Percentiles rank a stretch among this genome's conserved stretches.
Conservation (phyloP, 64 coral and sea anemone species). For the Montipora efflorescens region DNA sequence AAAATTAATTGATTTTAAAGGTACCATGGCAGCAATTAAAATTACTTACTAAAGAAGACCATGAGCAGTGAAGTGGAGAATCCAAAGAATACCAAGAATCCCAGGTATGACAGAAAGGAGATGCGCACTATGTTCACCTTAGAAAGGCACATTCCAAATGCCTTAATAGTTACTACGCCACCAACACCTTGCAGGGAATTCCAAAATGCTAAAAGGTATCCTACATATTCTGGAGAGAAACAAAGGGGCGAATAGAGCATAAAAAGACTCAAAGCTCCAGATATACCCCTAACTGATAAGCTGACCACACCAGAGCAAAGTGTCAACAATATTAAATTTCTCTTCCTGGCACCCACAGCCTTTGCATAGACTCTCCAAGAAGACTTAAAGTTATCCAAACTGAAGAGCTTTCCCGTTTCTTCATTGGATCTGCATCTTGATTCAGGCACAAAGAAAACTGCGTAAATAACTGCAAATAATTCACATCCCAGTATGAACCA, state of each 20-base stretch:
- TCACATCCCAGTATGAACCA: slow-evolving; percentile 73
- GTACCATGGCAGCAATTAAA: neutral
- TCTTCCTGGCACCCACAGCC: neutral
- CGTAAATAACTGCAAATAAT: slow-evolving; percentile 7
- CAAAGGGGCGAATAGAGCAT: slow-evolving; percentile 82
- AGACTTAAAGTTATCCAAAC: slow-evolving; percentile 40
- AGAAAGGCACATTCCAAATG: slow-evolving; percentile 63
- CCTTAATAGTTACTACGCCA: slow-evolving; percentile 79
- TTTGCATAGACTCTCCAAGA: slow-evolving; percentile 50
- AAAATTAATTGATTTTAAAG: too few relatives aligned
- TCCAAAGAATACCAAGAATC: slow-evolving; percentile 25
- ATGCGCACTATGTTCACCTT: slow-evolving; percentile 65
- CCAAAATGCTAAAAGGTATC: slow-evolving; percentile 71
- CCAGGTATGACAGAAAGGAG: slow-evolving; percentile 62
- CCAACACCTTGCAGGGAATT: slow-evolving; percentile 61
- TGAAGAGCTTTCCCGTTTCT: slow-evolving; percentile 11
- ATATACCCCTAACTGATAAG: neutral
- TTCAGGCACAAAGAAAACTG: slow-evolving; percentile 63
- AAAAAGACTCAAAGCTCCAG: slow-evolving; percentile 63
- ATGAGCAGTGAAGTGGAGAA: slow-evolving; percentile 46
- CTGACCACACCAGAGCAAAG: slow-evolving; percentile 8
- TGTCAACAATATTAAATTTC: slow-evolving; percentile 78
- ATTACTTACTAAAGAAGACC: slow-evolving; percentile 73
- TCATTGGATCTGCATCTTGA: slow-evolving; percentile 39
- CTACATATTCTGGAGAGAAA: slow-evolving; percentile 84